These are phyloP conservation scores for chimpanzee (Pan troglodytes) DNA, from an alignment of 2,113 vertebrate species.

Conservation along the genomic window NHGRI_mPanTro3-v2.1_pri NC_072398.2:29425501-29426000, in stretches of 20 bases:
- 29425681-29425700: not conserved
- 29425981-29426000: not conserved
- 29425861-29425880: not conserved
- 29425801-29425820: not conserved
- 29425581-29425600: slow-evolving; percentile 40
- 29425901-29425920: not conserved
- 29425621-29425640: slow-evolving; percentile 54
- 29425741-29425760: not conserved
- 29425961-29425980: not conserved
- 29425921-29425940: not conserved
- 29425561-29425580: slow-evolving; percentile 68
- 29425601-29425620: not conserved
- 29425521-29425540: slow-evolving; percentile 78
- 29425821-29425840: not conserved
- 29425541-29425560: slow-evolving; percentile 66
- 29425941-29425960: not conserved
- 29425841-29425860: not conserved
- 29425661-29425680: slow-evolving; percentile 21
- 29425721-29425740: not conserved
- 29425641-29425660: slow-evolving; percentile 58
- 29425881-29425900: not conserved
- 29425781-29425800: not conserved
- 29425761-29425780: not conserved
- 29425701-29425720: slow-evolving; percentile 1
- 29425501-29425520: slow-evolving; percentile 59